A percentile compares a stretch with the other conserved stretches of the same genome.
These are phyloP conservation scores for Ptilonorhynchus violaceus DNA, from an alignment of 2,113 vertebrate species.

Conservation along the genomic window DNA sequence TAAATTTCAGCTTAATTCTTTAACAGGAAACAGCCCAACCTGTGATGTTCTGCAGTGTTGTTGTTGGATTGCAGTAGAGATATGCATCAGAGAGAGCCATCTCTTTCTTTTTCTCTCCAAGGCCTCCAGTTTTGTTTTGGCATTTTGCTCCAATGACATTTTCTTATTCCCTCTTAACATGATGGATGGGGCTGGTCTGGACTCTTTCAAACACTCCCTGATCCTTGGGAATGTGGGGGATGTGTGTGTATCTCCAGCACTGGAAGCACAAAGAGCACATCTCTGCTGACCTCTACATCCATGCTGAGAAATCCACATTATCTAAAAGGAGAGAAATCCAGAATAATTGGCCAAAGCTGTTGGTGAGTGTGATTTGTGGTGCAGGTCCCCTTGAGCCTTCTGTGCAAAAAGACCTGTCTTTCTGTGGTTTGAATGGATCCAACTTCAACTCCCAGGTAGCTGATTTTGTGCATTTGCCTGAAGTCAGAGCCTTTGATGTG, in stretches of 20 bases:
- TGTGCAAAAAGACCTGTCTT: neutral
- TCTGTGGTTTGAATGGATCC: neutral
- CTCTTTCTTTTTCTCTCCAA: neutral
- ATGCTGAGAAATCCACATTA: neutral
- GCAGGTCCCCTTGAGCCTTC: neutral
- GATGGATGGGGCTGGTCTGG: neutral
- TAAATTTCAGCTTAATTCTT: neutral
- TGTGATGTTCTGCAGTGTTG: neutral
- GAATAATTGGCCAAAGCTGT: neutral
- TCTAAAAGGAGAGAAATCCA: neutral
- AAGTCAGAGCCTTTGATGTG: neutral
- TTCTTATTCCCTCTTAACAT: neutral
- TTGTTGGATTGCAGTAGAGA: neutral
- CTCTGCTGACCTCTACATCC: neutral
- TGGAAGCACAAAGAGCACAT: neutral
- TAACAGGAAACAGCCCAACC: neutral
- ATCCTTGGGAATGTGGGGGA: neutral
- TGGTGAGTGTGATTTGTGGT: fast-evolving
- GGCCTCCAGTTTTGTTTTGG: neutral
- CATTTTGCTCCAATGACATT: neutral
- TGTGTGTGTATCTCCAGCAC: neutral
- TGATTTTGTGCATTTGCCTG: neutral
- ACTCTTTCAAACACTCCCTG: neutral
- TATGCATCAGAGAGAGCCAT: neutral
- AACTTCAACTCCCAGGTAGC: neutral